Evolutionary conservation across 2,888 invertebrate genomes (phyloP).

Genomic region (Athalia rosae): DNA sequence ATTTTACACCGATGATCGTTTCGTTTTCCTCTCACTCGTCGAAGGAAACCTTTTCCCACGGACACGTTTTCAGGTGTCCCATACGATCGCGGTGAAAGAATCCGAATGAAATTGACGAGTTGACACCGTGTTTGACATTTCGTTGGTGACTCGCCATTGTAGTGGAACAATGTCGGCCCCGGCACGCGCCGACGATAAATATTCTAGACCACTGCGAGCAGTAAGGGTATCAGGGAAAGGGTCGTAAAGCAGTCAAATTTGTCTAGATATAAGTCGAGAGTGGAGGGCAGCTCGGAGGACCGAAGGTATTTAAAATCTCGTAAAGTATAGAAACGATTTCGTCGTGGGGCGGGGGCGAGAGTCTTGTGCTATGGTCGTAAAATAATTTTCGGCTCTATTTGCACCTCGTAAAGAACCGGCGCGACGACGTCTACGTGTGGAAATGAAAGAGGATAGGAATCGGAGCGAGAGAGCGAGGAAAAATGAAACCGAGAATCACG

Average conservation of each 20-base stretch:
- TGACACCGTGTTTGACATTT: too few species aligned
- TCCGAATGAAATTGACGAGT: too few species aligned
- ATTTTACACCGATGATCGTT: too few species aligned
- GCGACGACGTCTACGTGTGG: background rate
- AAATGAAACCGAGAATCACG: too few species aligned
- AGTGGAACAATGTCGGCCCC: background rate
- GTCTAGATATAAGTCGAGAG: conserved; percentile 19
- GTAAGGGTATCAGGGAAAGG: background rate
- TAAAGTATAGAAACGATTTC: conserved; percentile 55
- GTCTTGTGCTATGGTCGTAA: conserved; percentile 27
- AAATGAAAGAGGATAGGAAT: background rate
- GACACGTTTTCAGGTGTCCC: too few species aligned
- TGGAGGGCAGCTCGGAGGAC: conserved; percentile 50
- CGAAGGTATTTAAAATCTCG: conserved; percentile 61
- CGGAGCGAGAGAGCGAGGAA: too few species aligned
- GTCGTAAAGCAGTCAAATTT: conserved; percentile 44
- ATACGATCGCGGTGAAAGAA: too few species aligned
- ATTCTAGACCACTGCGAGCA: background rate
- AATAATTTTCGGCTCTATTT: conserved; percentile 39
- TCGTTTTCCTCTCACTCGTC: too few species aligned
- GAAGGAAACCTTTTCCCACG: too few species aligned
- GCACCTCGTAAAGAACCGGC: conserved; percentile 12
- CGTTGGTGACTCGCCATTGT: too few species aligned
- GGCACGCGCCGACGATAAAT: conserved; percentile 11
- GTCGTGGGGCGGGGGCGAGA: conserved; percentile 19